A percentile compares a stretch with the other conserved stretches of the same genome.
Conservation (phyloP, 1,140 invertebrate species). For the Thaumatotibia leucotreta region DNA sequence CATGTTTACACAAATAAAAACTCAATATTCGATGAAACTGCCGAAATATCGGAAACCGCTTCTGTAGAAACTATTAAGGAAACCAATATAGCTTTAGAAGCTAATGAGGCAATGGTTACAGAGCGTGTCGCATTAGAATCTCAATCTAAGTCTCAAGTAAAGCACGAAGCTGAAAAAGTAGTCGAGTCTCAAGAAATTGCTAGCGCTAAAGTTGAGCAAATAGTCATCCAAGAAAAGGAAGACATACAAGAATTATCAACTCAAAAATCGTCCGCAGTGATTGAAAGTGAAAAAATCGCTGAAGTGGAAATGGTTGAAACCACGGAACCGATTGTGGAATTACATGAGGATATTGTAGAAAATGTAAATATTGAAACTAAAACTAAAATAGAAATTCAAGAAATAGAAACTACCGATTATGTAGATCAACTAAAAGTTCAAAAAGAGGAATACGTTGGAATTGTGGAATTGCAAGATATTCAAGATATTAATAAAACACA, state of each 20-base stretch:
- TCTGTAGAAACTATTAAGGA: constrained; percentile 26
- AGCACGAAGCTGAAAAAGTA: constrained; percentile 33
- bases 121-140: constrained; percentile 27
- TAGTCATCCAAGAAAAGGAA: constrained; percentile 18
- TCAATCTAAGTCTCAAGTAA: background rate
- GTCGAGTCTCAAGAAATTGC: constrained; percentile 22
- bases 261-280: constrained; percentile 12
- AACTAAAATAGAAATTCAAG: background rate
- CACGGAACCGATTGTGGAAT: background rate
- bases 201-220: background rate
- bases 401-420: background rate
- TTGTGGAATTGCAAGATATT: constrained; percentile 21
- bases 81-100: constrained; percentile 23
- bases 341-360: constrained; percentile 5
- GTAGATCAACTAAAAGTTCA: background rate
- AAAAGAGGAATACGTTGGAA: constrained; percentile 23
- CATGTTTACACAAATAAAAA: constrained; percentile 63
- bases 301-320: constrained; percentile 20
- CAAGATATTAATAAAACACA: too few species aligned
- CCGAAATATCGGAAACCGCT: constrained; percentile 32
- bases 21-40: constrained; percentile 41
- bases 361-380: background rate
- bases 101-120: constrained; percentile 21
- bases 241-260: background rate
- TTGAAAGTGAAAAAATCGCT: constrained; percentile 27